Percentiles rank a stretch among this genome's conserved stretches.
phyloP scores from a whole-genome alignment of 2,113 vertebrate genomes.

The Charina bottae region DNA sequence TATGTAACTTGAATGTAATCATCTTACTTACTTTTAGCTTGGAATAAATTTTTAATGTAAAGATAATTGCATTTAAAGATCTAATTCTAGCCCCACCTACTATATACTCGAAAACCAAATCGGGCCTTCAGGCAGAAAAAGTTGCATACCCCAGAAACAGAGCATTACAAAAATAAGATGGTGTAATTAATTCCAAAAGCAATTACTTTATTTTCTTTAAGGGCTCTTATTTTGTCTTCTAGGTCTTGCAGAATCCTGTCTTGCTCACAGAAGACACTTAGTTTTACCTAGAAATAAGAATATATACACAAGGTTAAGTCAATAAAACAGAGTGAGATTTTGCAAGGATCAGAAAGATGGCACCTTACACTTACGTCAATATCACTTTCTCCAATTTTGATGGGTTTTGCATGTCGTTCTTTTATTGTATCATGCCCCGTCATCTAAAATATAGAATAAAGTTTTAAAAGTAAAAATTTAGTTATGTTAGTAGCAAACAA shows the following conservation, averaged over 20 bases:
- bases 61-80: background rate
- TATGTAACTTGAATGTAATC: background rate
- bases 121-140: background rate
- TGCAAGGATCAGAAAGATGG: background rate
- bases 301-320: background rate
- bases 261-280: constrained; percentile 95
- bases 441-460: constrained; percentile 77
- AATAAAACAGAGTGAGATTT: background rate
- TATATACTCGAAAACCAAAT: background rate
- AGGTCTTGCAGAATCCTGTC: constrained; percentile 95
- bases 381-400: constrained; percentile 96
- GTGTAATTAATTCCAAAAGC: background rate
- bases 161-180: background rate
- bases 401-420: constrained; percentile 85
- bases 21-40: background rate
- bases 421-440: constrained; percentile 86
- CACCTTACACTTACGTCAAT: constrained; percentile 86
- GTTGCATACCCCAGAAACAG: background rate
- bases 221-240: constrained; percentile 88
- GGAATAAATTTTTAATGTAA: background rate
- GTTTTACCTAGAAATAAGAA: constrained; percentile 84
- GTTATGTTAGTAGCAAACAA: background rate
- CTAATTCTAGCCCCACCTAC: background rate
- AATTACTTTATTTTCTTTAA: constrained; percentile 95
- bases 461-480: constrained; percentile 26